Evolutionary conservation across 2,888 invertebrate genomes (phyloP).

Genomic region (Colletes collaris): DNA sequence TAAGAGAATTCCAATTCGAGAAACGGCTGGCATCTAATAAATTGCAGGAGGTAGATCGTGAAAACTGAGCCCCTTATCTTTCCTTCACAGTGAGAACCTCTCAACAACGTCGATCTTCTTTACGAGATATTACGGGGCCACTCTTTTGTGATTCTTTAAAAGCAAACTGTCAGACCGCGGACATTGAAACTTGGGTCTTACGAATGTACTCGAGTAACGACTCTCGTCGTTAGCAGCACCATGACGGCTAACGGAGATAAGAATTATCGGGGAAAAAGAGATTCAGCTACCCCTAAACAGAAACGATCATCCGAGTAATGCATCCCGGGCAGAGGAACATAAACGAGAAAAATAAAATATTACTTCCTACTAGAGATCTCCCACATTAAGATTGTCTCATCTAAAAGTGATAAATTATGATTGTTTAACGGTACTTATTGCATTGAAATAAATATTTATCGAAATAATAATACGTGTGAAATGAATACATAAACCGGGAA

Average conservation of each 20-base stretch:
- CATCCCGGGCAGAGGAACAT: too few species aligned
- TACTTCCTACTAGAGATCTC: not conserved
- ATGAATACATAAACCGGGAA: too few species aligned
- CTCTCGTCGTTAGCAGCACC: slow-evolving; percentile 31
- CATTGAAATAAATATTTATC: too few species aligned
- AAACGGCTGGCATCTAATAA: slow-evolving; percentile 23
- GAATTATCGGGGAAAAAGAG: slow-evolving; percentile 25
- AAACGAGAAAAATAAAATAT: not conserved
- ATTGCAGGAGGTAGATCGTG: slow-evolving; percentile 19
- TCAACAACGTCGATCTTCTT: slow-evolving; percentile 32
- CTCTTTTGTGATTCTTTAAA: slow-evolving; percentile 18
- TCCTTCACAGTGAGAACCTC: slow-evolving; percentile 21
- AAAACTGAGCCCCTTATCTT: slow-evolving; percentile 32
- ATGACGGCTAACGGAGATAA: slow-evolving; percentile 33
- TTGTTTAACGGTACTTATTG: too few species aligned
- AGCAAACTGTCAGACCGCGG: slow-evolving; percentile 15
- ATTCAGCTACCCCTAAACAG: not conserved
- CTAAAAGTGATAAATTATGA: too few species aligned
- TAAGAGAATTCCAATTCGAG: slow-evolving; percentile 35
- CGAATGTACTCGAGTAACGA: slow-evolving; percentile 25
- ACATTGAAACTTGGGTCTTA: slow-evolving; percentile 23
- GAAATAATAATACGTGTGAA: too few species aligned
- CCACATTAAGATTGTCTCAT: too few species aligned
- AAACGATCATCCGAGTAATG: not conserved
- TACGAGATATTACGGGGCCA: slow-evolving; percentile 26